These are phyloP conservation scores for Heloderma charlesbogerti DNA, from an alignment of 2,113 vertebrate species.

Conservation along the genomic window DNA sequence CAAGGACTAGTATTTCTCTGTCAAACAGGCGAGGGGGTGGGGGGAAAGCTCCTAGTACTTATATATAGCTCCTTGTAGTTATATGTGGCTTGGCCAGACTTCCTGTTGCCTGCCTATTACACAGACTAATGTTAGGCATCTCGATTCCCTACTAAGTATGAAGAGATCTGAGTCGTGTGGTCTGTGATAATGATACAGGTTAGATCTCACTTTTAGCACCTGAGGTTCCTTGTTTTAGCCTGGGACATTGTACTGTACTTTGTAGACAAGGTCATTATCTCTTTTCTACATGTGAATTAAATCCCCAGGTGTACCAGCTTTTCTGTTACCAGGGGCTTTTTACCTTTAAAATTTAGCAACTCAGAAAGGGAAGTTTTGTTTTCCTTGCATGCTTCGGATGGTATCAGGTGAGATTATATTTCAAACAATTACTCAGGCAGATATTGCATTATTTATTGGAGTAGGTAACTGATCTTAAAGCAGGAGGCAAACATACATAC, in stretches of 20 bases:
- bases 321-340: not conserved
- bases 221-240: not conserved
- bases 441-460: conserved; percentile 64
- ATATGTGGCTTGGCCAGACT: not conserved
- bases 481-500: conserved; percentile 37
- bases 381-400: conserved; percentile 12
- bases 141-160: not conserved
- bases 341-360: not conserved
- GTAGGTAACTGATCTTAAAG: conserved; percentile 37
- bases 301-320: not conserved
- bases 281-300: not conserved
- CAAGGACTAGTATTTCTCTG: too few relatives aligned
- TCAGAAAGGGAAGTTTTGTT: conserved; percentile 11
- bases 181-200: not conserved
- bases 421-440: conserved; percentile 31
- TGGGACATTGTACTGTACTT: not conserved
- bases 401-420: conserved; percentile 41
- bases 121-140: not conserved
- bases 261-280: not conserved
- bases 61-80: not conserved
- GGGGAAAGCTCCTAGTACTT: too few relatives aligned
- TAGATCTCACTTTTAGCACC: not conserved
- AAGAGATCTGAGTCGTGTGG: not conserved
- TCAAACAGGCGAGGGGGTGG: too few relatives aligned
- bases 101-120: not conserved